A percentile compares a stretch with the other conserved stretches of the same genome.
These are phyloP conservation scores for Chloroclystis v-ata DNA, from an alignment of 2,888 invertebrate genomes.

Conservation along the genomic window DNA sequence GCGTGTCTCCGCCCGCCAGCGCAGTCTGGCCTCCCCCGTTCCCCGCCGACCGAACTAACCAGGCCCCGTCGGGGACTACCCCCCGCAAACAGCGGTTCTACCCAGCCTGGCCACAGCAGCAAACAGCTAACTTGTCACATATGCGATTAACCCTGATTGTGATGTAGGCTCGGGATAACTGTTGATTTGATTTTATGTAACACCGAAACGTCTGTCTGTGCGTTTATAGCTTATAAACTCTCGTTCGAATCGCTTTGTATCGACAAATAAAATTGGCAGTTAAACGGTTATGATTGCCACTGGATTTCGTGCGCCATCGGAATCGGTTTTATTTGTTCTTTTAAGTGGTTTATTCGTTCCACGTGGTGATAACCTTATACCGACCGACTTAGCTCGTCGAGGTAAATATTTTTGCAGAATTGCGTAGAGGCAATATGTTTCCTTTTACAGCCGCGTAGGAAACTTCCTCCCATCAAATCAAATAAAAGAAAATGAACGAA, in stretches of 20 bases:
- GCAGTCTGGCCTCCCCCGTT: slow-evolving; percentile 39
- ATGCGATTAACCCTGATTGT: slow-evolving; percentile 77
- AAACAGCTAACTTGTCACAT: slow-evolving; percentile 75
- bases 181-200: slow-evolving; percentile 78
- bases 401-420: not conserved
- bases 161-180: slow-evolving; percentile 77
- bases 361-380: slow-evolving; percentile 12
- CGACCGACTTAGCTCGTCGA: not conserved
- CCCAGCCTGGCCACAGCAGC: slow-evolving; percentile 48
- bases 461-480: slow-evolving; percentile 32
- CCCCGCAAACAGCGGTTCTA: slow-evolving; percentile 35
- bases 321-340: slow-evolving; percentile 45
- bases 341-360: slow-evolving; percentile 37
- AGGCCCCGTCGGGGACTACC: slow-evolving; percentile 17
- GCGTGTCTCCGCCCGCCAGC: slow-evolving; percentile 53
- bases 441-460: slow-evolving; percentile 12
- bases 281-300: slow-evolving; percentile 61
- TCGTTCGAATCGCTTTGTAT: slow-evolving; percentile 67
- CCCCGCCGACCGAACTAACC: slow-evolving; percentile 11
- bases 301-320: slow-evolving; percentile 53
- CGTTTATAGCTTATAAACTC: slow-evolving; percentile 76
- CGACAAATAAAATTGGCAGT: slow-evolving; percentile 66
- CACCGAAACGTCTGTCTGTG: slow-evolving; percentile 74
- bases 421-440: slow-evolving; percentile 14
- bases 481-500: slow-evolving; percentile 49